phyloP scores from a whole-genome alignment of 2,888 invertebrate genomes.

The Periphyllus acericola region DNA sequence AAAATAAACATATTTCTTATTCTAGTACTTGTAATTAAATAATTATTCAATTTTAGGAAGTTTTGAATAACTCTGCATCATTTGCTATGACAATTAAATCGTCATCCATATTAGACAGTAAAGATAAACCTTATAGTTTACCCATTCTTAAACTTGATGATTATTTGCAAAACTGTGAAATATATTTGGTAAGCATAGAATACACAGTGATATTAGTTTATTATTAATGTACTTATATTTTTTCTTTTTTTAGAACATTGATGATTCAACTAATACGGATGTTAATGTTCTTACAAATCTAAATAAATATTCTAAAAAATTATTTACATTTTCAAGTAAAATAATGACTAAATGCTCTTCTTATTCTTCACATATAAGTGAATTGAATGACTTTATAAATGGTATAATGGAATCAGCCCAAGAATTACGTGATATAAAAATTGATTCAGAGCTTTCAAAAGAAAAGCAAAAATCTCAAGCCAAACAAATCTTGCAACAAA shows the following conservation, averaged over 20 bases:
- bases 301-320: slow-evolving; percentile 47
- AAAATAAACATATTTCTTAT: not conserved
- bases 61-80: slow-evolving; percentile 50
- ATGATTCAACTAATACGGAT: not conserved
- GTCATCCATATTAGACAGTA: not conserved
- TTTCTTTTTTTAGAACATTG: slow-evolving; percentile 2
- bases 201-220: not conserved
- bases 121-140: slow-evolving; percentile 11
- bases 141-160: slow-evolving; percentile 18
- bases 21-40: not conserved
- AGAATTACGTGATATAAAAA: slow-evolving; percentile 64
- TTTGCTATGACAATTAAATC: slow-evolving; percentile 36
- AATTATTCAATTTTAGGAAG: slow-evolving; percentile 38
- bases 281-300: slow-evolving; percentile 31
- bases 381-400: slow-evolving; percentile 51
- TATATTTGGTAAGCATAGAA: slow-evolving; percentile 32
- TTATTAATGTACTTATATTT: not conserved
- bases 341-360: slow-evolving; percentile 39
- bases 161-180: slow-evolving; percentile 35
- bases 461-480: slow-evolving; percentile 82
- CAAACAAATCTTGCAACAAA: slow-evolving; percentile 84
- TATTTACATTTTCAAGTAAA: slow-evolving; percentile 19
- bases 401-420: slow-evolving; percentile 40
- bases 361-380: slow-evolving; percentile 14
- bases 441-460: slow-evolving; percentile 73